Conservation (phyloP, 2,888 invertebrate species). For the Siphonodentalium dalli region DNA sequence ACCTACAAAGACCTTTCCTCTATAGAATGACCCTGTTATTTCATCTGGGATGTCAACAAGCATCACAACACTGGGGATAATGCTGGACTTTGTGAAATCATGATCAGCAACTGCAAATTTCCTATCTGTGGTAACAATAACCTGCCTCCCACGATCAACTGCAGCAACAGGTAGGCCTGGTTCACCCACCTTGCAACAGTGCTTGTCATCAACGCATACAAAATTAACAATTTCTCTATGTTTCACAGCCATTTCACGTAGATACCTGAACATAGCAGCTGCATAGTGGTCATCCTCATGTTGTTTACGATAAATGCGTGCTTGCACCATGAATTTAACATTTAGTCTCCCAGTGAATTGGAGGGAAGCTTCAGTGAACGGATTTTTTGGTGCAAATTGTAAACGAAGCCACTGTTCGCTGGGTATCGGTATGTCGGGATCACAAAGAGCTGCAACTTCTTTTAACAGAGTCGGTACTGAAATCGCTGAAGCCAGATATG, state of each 20-base stretch:
- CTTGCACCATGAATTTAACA: conserved; percentile 21
- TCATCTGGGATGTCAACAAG: conserved; percentile 8
- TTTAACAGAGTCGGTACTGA: conserved; percentile 8
- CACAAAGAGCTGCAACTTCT: conserved; percentile 1
- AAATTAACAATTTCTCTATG: neutral
- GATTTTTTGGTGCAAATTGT: conserved; percentile 21
- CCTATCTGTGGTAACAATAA: neutral
- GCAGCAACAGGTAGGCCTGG: conserved; percentile 14
- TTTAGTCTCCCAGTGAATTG: conserved; percentile 18
- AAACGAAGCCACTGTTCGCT: conserved; percentile 13
- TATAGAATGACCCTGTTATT: conserved; percentile 9
- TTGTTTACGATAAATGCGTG: conserved; percentile 8
- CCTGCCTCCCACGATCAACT: conserved; percentile 1
- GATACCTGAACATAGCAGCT: conserved; percentile 1
- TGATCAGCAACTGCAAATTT: conserved; percentile 14
- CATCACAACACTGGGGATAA: conserved; percentile 11
- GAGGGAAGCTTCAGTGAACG: conserved; percentile 9
- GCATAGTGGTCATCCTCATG: conserved; percentile 14
- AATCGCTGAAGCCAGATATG: conserved; percentile 9
- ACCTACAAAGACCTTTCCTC: conserved; percentile 10
- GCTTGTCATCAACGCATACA: conserved; percentile 16
- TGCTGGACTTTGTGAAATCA: conserved; percentile 12
- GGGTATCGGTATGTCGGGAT: conserved; percentile 10
- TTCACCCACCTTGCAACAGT: conserved; percentile 15
- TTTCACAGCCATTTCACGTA: conserved; percentile 9